These are phyloP conservation scores for Hyperoplus lanceolatus DNA, from an alignment of 2,797 vertebrate genomes.

Conservation along the genomic window DNA sequence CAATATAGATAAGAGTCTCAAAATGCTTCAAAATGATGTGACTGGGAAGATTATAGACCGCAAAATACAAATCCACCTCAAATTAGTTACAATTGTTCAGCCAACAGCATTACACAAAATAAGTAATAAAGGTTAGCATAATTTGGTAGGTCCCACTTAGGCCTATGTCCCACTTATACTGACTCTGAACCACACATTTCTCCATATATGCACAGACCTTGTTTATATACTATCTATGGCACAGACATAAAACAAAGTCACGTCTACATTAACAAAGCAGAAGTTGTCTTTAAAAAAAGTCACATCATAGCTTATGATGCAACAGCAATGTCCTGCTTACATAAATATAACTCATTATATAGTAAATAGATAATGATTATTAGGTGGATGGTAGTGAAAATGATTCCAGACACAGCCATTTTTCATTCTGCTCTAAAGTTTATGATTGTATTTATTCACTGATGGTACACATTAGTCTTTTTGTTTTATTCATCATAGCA, in stretches of 20 bases:
- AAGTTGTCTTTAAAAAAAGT: background rate
- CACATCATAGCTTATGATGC: background rate
- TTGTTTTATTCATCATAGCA: slow-evolving; percentile 75
- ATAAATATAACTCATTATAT: background rate
- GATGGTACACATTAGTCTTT: slow-evolving; percentile 65
- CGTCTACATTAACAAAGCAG: background rate
- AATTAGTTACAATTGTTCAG: background rate
- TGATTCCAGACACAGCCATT: background rate
- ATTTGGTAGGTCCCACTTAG: background rate
- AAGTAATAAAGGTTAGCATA: no score
- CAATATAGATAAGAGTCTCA: background rate
- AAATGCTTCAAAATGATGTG: background rate
- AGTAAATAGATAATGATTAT: background rate
- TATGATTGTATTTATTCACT: slow-evolving; percentile 45
- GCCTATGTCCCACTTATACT: background rate
- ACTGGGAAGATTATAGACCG: no score
- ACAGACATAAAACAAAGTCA: background rate
- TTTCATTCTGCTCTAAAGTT: slow-evolving; percentile 15
- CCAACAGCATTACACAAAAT: background rate
- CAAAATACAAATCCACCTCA: no score
- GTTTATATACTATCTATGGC: no score
- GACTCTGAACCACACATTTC: background rate
- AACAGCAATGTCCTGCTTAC: no score
- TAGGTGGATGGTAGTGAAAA: background rate
- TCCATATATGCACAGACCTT: background rate